Base-by-base conservation (phyloP, 2,888 invertebrate species). In the Drosophila vallismaia region DNA sequence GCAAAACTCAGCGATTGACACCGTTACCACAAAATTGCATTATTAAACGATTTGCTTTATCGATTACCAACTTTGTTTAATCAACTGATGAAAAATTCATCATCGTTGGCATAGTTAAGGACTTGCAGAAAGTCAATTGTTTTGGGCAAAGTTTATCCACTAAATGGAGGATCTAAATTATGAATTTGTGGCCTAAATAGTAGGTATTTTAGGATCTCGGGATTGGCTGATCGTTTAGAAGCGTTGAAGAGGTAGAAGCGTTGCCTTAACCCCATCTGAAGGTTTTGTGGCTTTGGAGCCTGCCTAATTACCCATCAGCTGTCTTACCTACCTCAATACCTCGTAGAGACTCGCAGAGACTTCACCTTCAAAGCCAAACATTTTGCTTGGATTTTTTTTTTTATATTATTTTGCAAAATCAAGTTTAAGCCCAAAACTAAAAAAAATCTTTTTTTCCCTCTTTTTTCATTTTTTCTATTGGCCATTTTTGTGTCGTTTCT, bases 381-480 rank as follows among this genome's bases (percentile, higher is more conserved):
- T 62, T 62, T 52, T 45, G 62, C 36, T 38, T 45, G 28, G 44
- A 8, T 60, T 14, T 50, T 50, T 73, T 68, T 79, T 38, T 45
- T 14, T 50, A 6, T 60, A 8, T 50, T 50, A 71, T 68, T 79
- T 62, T 71, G 79, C 83, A 76, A 79, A 36, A 83, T 79, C 83
- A 79, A 79, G 79, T 79, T 83, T 79, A 83, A 71, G 67, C 78
- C 64, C 54, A 69, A 77, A 75, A 68, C 74, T 50, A 54, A 72
- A 55, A 68, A 48, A 45, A n/a, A n/a, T n/a, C 50, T 24, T 50
- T 40, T 45, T 19, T 42, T 9, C 31, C 9, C 33, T 28, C 28
- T 4, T 28, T 28, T 28, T 4, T 56, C 58, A 58, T 58, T 14
- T 24, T 44, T 59, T 63, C 58, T 55, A 24, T 50, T 59, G 67